phyloP scores from a whole-genome alignment of 2,888 invertebrate genomes.

The Biston stratarius region DNA sequence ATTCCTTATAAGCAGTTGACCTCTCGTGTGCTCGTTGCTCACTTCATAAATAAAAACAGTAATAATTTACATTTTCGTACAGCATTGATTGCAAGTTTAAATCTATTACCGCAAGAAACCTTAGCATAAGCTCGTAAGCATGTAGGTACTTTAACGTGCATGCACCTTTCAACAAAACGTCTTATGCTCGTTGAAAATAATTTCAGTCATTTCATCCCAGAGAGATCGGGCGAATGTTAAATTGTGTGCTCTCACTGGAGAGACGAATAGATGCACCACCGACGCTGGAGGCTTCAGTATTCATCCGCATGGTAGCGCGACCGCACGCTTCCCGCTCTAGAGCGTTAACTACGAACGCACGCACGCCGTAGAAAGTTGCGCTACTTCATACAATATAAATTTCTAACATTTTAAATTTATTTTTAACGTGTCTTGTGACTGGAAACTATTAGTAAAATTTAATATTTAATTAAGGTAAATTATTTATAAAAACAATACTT shows the following conservation, averaged over 20 bases:
- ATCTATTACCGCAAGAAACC: too few species aligned
- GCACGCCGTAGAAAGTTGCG: conserved; percentile 61
- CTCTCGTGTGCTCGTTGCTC: too few species aligned
- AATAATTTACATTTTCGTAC: too few species aligned
- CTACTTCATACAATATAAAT: conserved; percentile 12
- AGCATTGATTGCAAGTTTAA: too few species aligned
- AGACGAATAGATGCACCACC: conserved; percentile 1
- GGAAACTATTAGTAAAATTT: conserved; percentile 26
- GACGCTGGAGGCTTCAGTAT: conserved; percentile 51
- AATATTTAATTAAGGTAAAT: conserved; percentile 29
- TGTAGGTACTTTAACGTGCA: too few species aligned
- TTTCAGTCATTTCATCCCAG: conserved; percentile 22
- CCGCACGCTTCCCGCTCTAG: conserved; percentile 53
- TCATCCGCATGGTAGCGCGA: conserved; percentile 56
- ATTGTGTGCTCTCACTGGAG: conserved; percentile 18
- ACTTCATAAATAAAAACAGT: too few species aligned
- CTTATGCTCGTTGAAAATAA: not conserved
- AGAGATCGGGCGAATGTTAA: conserved; percentile 16
- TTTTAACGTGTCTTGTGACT: conserved; percentile 28
- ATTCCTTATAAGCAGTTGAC: too few species aligned
- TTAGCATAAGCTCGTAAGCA: too few species aligned
- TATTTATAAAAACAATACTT: not conserved
- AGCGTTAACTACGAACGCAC: conserved; percentile 40
- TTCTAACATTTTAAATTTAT: conserved; percentile 7
- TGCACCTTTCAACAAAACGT: not conserved